phyloP scores from a whole-genome alignment of 2,888 invertebrate species.

The Aphodius sticticus region DNA sequence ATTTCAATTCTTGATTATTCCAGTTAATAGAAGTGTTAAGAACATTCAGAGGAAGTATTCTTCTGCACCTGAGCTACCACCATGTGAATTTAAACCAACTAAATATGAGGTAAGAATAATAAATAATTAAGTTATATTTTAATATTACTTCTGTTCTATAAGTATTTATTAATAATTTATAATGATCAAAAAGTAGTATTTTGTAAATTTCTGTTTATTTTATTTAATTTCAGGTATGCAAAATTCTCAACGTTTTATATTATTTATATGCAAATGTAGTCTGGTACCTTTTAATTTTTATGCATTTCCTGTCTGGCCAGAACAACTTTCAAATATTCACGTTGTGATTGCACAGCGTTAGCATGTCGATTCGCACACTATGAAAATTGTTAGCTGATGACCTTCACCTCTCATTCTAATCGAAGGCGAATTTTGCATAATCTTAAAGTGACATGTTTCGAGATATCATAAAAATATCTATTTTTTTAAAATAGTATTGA shows the following conservation, averaged over 20 bases:
- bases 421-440: neutral
- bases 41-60: slow-evolving; percentile 28
- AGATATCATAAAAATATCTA: neutral
- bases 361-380: neutral
- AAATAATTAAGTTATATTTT: neutral
- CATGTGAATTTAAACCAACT: slow-evolving; percentile 54
- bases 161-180: slow-evolving; percentile 15
- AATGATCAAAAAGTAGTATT: no score
- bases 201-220: neutral
- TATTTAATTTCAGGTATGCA: neutral
- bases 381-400: neutral
- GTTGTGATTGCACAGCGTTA: neutral
- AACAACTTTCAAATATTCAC: neutral
- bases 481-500: neutral
- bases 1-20: slow-evolving; percentile 22
- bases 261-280: neutral
- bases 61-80: slow-evolving; percentile 42
- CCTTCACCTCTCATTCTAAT: neutral
- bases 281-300: neutral
- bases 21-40: slow-evolving; percentile 24
- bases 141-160: slow-evolving; percentile 5
- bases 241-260: neutral
- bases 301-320: neutral
- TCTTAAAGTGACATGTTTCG: neutral
- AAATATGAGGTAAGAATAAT: slow-evolving; percentile 52